These are phyloP conservation scores for Euleptes europaea DNA, from an alignment of 2,113 vertebrate genomes.

Conservation along the genomic window DNA sequence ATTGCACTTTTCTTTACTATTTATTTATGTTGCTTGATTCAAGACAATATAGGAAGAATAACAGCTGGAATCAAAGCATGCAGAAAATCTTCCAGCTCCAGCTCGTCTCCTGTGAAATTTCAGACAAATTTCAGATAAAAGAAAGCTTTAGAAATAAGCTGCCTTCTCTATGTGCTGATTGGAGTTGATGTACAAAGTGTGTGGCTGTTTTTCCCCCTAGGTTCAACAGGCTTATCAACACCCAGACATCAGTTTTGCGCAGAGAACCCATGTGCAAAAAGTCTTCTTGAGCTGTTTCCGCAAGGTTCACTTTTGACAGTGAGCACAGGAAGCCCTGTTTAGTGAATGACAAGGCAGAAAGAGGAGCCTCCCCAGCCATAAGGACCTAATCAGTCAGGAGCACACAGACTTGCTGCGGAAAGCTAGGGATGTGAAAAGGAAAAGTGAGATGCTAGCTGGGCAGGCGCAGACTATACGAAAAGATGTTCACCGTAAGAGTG, in stretches of 20 bases:
- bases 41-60: neutral
- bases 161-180: slow-evolving; percentile 33
- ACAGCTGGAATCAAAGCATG: neutral
- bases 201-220: slow-evolving; percentile 25
- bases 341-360: slow-evolving; percentile 71
- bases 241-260: slow-evolving; percentile 54
- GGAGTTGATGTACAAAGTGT: slow-evolving; percentile 30
- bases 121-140: neutral
- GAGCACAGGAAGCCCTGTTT: slow-evolving; percentile 76
- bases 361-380: slow-evolving; percentile 64
- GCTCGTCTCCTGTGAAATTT: neutral
- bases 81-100: neutral
- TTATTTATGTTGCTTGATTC: neutral
- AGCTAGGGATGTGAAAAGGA: slow-evolving; percentile 10
- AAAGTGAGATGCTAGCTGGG: neutral
- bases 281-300: slow-evolving; percentile 72
- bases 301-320: slow-evolving; percentile 57
- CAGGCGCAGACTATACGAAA: neutral
- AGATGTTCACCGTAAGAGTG: slow-evolving; percentile 11
- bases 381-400: slow-evolving; percentile 46
- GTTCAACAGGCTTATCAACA: slow-evolving; percentile 65
- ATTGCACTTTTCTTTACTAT: neutral
- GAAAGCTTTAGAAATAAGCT: slow-evolving; percentile 11
- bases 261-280: slow-evolving; percentile 71
- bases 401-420: slow-evolving; percentile 14